Evolutionary conservation across 2,888 invertebrate genomes (phyloP).

Genomic region (Ormyrus rosae): DNA sequence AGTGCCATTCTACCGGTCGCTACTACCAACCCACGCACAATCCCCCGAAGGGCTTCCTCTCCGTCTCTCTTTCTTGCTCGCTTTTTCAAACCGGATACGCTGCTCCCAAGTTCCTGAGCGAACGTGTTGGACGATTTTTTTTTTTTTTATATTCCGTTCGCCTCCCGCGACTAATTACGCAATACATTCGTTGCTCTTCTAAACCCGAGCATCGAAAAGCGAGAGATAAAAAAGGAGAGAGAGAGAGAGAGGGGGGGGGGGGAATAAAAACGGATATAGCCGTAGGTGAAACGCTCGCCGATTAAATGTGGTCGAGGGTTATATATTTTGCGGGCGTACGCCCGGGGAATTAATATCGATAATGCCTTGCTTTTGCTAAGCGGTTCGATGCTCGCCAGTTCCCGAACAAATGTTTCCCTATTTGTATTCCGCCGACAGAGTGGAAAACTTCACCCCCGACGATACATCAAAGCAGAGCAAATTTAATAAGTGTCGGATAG

Average conservation of each 20-base stretch:
- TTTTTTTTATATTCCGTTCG: conserved; percentile 46
- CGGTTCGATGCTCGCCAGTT: too few species aligned
- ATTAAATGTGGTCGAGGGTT: conserved; percentile 18
- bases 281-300: background rate
- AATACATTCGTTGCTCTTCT: conserved; percentile 30
- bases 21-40: conserved; percentile 46
- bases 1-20: conserved; percentile 73
- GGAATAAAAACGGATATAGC: background rate
- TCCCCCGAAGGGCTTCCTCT: conserved; percentile 60
- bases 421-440: too few species aligned
- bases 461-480: too few species aligned
- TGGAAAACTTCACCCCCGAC: too few species aligned
- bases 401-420: too few species aligned
- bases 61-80: conserved; percentile 45
- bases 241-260: background rate
- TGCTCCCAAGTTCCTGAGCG: background rate
- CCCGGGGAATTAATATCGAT: conserved; percentile 29
- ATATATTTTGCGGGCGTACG: conserved; percentile 28
- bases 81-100: conserved; percentile 13
- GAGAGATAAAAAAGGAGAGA: background rate
- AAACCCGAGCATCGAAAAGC: background rate
- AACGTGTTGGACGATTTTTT: conserved; percentile 20
- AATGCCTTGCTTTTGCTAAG: background rate
- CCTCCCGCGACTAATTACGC: conserved; percentile 45
- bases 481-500: too few species aligned